Conservation (phyloP, 2,797 vertebrate species). For the Typhlichthys subterraneus region DNA sequence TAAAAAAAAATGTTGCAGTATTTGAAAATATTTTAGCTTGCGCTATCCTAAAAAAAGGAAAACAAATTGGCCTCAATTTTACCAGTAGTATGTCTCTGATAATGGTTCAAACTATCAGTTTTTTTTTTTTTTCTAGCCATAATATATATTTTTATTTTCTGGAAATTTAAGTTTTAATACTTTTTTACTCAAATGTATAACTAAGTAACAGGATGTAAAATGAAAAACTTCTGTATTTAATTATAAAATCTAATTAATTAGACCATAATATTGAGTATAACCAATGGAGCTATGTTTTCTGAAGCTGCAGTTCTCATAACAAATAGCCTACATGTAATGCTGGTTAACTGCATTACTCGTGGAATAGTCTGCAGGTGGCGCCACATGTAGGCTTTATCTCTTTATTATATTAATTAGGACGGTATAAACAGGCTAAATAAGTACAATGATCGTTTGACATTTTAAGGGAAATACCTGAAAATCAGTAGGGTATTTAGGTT, state of each 20-base stretch:
- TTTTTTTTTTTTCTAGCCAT: constrained; percentile 26
- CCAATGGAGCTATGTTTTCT: constrained; percentile 52
- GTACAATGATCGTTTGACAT: constrained; percentile 47
- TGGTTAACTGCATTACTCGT: constrained; percentile 49
- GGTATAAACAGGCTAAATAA: constrained; percentile 55
- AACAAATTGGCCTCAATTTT: constrained; percentile 25
- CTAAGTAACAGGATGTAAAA: constrained; percentile 55
- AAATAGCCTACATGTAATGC: constrained; percentile 64
- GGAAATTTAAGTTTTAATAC: constrained; percentile 29
- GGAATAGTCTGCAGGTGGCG: constrained; percentile 76
- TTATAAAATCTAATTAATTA: constrained; percentile 59
- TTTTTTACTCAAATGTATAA: constrained; percentile 48
- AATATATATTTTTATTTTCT: constrained; percentile 35
- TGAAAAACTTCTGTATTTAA: constrained; percentile 39
- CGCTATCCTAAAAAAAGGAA: constrained; percentile 57
- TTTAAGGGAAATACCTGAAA: constrained; percentile 52
- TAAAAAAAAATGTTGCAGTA: constrained; percentile 33
- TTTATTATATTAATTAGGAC: constrained; percentile 72
- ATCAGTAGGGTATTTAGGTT: constrained; percentile 12
- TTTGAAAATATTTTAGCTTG: constrained; percentile 38
- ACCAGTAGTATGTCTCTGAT: constrained; percentile 60
- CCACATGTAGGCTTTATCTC: constrained; percentile 50
- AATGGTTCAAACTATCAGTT: constrained; percentile 16
- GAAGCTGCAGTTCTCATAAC: constrained; percentile 44
- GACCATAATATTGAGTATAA: constrained; percentile 35